Evolutionary conservation across 2,888 invertebrate genomes (phyloP), one percentile per base, ranked within the genome.

Genomic region (Oxyscelio sp.): DNA sequence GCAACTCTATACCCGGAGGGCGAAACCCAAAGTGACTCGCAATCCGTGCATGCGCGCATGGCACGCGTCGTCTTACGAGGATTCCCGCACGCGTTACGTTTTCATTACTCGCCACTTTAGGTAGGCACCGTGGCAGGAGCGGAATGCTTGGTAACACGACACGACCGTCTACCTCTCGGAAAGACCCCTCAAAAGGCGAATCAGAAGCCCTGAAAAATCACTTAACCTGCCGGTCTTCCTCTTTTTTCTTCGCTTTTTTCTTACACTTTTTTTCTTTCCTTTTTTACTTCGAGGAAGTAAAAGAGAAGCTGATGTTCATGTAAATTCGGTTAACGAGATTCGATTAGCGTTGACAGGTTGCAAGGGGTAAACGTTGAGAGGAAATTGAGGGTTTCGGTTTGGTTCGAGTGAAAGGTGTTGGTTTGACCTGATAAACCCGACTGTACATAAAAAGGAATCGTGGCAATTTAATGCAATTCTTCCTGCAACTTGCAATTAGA

Each of bases 1-100:
- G 87, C 83, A 86, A 87, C 79, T 86, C 66, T 85, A 87, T 77
- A 86, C 78, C 80, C 68, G 48, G 50, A 71, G 85, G 83, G 52
- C 78, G 85, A 90, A 74, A 87, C 90, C 90, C 83, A 79, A 87
- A 87, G 82, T 86, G 86, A 87, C 86, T 85, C 68, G 79, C 86
- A 90, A 90, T 90, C 88, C 88, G 88, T 78, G 87, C 85, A 87
- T 85, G 85, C 84, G 83, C 85, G 80, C 65, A 50, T 40, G 78
- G 87, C 87, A 87, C 87, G 87, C 80, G 87, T 87, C 85, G 43
- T 75, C 79, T 84, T 84, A 79, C 79, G 68, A 68, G 78, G 79
- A 84, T 84, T 85, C 74, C 54, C 68, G 81, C 81, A 77, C 78
- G 81, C 75, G 70, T 78, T 61, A 40, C 65, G 48, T 50, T 77